Evolutionary conservation across 2,888 invertebrate genomes (phyloP).

Genomic region (Ormyrus pomaceus): DNA sequence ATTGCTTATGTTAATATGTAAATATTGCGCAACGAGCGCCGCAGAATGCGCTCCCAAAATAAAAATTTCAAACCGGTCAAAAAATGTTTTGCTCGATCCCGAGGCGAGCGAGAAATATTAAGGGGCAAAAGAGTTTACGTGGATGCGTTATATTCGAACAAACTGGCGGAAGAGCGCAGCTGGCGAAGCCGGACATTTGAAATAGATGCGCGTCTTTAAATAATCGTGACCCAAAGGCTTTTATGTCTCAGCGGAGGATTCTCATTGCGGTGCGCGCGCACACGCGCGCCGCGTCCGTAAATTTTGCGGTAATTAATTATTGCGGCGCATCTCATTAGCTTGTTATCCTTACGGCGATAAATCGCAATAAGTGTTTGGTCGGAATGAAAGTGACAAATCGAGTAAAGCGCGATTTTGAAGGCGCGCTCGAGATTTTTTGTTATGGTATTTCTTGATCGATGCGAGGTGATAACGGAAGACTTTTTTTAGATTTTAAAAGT

Average conservation of each 20-base stretch:
- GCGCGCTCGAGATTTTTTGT: too few relatives aligned
- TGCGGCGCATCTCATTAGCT: too few relatives aligned
- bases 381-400: too few relatives aligned
- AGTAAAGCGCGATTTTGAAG: too few relatives aligned
- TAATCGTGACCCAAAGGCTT: constrained; percentile 75
- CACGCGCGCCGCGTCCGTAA: background rate
- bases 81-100: background rate
- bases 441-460: too few relatives aligned
- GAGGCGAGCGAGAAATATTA: background rate
- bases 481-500: too few relatives aligned
- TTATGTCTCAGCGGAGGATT: constrained; percentile 31
- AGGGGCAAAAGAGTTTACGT: constrained; percentile 14
- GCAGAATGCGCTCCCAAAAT: background rate
- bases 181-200: constrained; percentile 72
- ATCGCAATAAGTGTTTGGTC: too few relatives aligned
- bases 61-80: background rate
- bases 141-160: constrained; percentile 59
- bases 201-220: constrained; percentile 75
- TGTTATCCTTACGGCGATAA: too few relatives aligned
- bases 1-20: too few relatives aligned
- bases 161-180: constrained; percentile 71
- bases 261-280: background rate
- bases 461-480: too few relatives aligned
- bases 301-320: constrained; percentile 9
- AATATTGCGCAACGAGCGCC: too few relatives aligned